A percentile compares a stretch with the other conserved stretches of the same genome.
Evolutionary conservation across 2,888 invertebrate species (phyloP).

Genomic region (Cheilosia scutellata): DNA sequence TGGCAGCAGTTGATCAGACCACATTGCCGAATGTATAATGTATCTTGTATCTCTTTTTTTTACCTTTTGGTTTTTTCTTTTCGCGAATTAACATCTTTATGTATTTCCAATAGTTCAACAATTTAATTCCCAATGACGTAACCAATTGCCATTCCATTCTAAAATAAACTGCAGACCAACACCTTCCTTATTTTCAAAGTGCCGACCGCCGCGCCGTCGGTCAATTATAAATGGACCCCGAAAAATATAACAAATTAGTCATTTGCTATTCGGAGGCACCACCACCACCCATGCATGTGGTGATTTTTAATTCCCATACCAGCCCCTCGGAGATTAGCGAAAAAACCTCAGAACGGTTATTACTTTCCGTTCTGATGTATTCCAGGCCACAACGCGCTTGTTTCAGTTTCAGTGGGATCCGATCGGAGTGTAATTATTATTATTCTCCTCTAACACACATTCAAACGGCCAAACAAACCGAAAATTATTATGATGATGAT

Average conservation of each 20-base stretch:
- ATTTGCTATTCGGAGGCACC: not conserved
- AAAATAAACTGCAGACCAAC: not conserved
- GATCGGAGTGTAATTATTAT: slow-evolving; percentile 20
- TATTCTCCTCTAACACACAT: slow-evolving; percentile 12
- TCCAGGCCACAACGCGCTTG: not conserved
- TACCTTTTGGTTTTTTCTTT: too few species aligned
- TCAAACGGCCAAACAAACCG: slow-evolving; percentile 17
- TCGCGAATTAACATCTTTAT: too few species aligned
- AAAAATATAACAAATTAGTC: slow-evolving; percentile 40
- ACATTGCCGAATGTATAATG: too few species aligned
- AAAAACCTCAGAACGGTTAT: slow-evolving; percentile 50
- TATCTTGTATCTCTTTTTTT: too few species aligned
- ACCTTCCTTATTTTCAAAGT: not conserved
- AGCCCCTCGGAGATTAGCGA: slow-evolving; percentile 29
- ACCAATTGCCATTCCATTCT: not conserved
- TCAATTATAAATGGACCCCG: slow-evolving; percentile 34
- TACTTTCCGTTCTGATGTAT: slow-evolving; percentile 32
- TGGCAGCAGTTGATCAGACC: too few species aligned
- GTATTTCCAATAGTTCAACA: too few species aligned
- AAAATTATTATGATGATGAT: slow-evolving; percentile 36
- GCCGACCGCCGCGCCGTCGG: not conserved
- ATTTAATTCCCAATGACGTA: too few species aligned
- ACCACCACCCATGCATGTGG: not conserved
- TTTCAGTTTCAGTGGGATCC: slow-evolving; percentile 8
- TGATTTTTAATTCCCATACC: slow-evolving; percentile 34